Evolutionary conservation across 1,140 invertebrate species (phyloP).

Genomic region (Chionoecetes opilio): DNA sequence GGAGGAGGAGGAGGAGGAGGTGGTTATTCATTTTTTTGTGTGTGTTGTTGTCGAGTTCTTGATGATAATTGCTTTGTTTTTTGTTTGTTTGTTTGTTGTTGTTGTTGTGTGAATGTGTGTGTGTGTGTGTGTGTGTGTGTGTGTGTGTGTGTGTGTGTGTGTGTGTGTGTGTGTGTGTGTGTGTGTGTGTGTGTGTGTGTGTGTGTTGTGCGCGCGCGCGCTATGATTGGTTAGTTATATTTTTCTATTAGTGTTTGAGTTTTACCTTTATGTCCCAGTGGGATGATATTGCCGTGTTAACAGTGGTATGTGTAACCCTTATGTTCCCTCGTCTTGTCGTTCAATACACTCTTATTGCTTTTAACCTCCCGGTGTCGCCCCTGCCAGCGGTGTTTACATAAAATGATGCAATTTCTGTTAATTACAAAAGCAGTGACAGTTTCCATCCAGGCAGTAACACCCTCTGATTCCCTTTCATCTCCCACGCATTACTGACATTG

Average conservation of each 20-base stretch:
- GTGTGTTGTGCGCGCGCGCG: neutral
- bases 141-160: slow-evolving; percentile 39
- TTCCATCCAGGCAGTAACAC: neutral
- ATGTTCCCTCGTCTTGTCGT: no score
- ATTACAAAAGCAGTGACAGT: slow-evolving; percentile 7
- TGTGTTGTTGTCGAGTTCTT: no score
- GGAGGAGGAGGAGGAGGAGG: no score
- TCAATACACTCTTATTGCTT: neutral
- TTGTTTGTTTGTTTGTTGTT: neutral
- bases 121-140: slow-evolving; percentile 31
- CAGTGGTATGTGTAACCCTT: no score
- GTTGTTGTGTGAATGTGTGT: slow-evolving; percentile 1
- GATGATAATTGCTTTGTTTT: no score
- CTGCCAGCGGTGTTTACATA: neutral
- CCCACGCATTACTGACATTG: neutral
- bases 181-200: neutral
- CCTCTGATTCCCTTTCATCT: neutral
- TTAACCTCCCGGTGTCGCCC: neutral
- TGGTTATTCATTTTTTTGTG: no score
- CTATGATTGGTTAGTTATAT: neutral
- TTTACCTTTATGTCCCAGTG: neutral
- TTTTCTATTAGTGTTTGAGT: neutral
- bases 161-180: slow-evolving; percentile 34
- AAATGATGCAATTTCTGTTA: slow-evolving; percentile 15
- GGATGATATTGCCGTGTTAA: no score